Conservation (phyloP, 2,113 vertebrate genomes). For the Parotia lawesii region DNA sequence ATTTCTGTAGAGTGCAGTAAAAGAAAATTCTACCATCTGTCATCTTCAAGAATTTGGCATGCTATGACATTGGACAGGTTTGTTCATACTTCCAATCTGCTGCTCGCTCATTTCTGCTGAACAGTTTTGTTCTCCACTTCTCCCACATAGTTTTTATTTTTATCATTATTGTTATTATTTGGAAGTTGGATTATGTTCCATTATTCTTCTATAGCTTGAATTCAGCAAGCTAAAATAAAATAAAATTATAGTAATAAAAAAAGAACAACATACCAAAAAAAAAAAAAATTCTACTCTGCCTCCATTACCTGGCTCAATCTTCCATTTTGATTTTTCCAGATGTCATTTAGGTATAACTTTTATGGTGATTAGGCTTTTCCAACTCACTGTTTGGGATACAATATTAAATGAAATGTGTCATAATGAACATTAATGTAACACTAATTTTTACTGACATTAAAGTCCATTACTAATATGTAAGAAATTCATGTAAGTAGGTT, state of each 20-base stretch:
- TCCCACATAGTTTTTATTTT: conserved; percentile 60
- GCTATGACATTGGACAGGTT: conserved; percentile 40
- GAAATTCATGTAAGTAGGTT: neutral
- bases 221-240: neutral
- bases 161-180: conserved; percentile 53
- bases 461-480: neutral
- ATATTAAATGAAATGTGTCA: neutral
- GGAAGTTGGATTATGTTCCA: neutral
- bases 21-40: conserved; percentile 60
- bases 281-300: neutral
- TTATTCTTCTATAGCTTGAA: neutral
- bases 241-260: neutral
- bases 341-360: neutral
- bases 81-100: conserved; percentile 63
- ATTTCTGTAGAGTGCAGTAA: conserved; percentile 27
- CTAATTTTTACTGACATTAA: neutral
- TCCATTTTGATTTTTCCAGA: neutral
- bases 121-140: conserved; percentile 43
- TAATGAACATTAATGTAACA: neutral
- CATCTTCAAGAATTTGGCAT: conserved; percentile 60
- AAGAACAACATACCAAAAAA: neutral
- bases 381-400: neutral
- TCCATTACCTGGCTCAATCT: neutral
- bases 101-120: conserved; percentile 41
- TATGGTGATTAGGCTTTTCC: neutral